phyloP scores from a whole-genome alignment of 2,888 invertebrate genomes.

The Amphipoea oculea region DNA sequence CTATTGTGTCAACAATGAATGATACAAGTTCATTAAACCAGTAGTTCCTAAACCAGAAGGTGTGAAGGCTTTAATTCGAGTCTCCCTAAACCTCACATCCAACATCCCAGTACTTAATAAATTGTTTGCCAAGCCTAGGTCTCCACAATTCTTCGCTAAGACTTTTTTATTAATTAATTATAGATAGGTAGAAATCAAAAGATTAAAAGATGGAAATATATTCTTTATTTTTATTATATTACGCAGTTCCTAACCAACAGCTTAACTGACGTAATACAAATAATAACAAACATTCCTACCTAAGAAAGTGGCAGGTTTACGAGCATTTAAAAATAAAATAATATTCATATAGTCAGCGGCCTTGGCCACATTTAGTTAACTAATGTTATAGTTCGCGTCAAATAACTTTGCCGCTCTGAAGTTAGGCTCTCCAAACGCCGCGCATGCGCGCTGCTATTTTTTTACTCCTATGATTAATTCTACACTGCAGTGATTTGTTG shows the following conservation, averaged over 20 bases:
- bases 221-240: slow-evolving; percentile 61
- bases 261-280: slow-evolving; percentile 66
- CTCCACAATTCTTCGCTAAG: background rate
- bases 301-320: slow-evolving; percentile 20
- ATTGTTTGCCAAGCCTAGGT: background rate
- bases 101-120: background rate
- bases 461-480: no score
- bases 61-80: background rate
- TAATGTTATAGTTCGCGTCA: no score
- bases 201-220: background rate
- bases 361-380: slow-evolving; percentile 30
- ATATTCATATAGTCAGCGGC: slow-evolving; percentile 15
- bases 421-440: no score
- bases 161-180: background rate
- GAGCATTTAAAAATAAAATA: background rate
- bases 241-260: slow-evolving; percentile 68
- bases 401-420: no score
- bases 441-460: no score
- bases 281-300: slow-evolving; percentile 52
- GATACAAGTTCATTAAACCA: background rate
- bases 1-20: slow-evolving; percentile 2
- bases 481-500: no score
- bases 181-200: slow-evolving; percentile 1
- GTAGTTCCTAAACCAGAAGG: background rate
- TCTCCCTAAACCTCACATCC: no score